Evolutionary conservation across 2,797 vertebrate genomes (phyloP).

Genomic region (Thamnophis elegans): DNA sequence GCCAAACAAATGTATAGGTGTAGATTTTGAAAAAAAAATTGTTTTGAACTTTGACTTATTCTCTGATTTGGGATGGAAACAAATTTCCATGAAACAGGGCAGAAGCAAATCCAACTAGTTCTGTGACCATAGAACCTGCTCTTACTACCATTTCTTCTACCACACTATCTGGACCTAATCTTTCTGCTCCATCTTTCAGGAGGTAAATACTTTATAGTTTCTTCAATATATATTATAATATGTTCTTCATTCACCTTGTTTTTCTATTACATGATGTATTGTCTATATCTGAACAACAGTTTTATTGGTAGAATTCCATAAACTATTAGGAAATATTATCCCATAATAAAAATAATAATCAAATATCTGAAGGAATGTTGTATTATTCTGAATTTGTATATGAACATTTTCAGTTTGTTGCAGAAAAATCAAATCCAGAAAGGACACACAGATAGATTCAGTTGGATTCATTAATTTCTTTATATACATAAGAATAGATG

Average conservation of each 20-base stretch:
- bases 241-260: not conserved
- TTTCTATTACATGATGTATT: not conserved
- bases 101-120: constrained; percentile 21
- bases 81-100: constrained; percentile 26
- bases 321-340: not conserved
- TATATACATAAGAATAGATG: too few species aligned
- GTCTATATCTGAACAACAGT: not conserved
- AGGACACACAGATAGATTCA: too few species aligned
- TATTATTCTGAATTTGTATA: not conserved
- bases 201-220: constrained; percentile 59
- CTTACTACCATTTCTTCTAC: constrained; percentile 18
- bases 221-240: not conserved
- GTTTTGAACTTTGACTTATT: constrained; percentile 25
- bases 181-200: constrained; percentile 19
- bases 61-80: constrained; percentile 33
- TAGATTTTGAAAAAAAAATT: constrained; percentile 32
- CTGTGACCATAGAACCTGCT: not conserved
- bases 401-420: too few species aligned
- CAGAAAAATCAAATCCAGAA: too few species aligned
- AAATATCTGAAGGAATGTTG: not conserved
- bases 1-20: not conserved
- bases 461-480: too few species aligned
- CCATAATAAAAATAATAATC: not conserved
- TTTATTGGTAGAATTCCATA: not conserved
- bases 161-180: constrained; percentile 25